Evolutionary conservation across 2,888 invertebrate species (phyloP).

Genomic region (Hyalella azteca): DNA sequence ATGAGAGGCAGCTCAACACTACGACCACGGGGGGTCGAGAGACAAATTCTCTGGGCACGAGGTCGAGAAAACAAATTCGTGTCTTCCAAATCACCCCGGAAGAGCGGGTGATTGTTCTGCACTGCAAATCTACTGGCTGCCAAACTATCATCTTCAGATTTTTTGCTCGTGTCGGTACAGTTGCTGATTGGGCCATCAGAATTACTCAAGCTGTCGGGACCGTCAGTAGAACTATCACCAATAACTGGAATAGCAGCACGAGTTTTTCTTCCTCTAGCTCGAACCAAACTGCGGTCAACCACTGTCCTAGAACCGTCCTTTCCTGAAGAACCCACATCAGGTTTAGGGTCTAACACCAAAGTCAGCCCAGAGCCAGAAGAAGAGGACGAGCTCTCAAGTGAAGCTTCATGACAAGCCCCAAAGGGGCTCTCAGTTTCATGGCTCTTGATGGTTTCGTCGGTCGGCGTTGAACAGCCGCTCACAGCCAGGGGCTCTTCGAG

Average conservation of each 20-base stretch:
- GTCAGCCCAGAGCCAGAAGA: conserved; percentile 63
- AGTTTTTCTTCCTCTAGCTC: neutral
- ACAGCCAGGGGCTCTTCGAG: conserved; percentile 63
- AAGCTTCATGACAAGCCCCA: conserved; percentile 33
- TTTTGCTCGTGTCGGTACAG: neutral
- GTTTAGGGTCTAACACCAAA: conserved; percentile 62
- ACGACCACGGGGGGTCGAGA: neutral
- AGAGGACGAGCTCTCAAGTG: conserved; percentile 58
- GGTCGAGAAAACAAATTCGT: neutral
- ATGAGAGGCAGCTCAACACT: neutral
- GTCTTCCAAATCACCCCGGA: neutral
- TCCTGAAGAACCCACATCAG: neutral
- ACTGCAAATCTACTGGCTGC: conserved; percentile 31
- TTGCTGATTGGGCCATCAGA: conserved; percentile 28
- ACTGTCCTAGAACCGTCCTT: conserved; percentile 37
- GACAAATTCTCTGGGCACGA: neutral
- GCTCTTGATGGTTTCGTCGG: conserved; percentile 82
- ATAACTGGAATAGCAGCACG: neutral
- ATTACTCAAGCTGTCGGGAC: neutral
- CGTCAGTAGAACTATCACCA: neutral
- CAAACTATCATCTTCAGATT: neutral
- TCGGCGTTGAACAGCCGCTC: conserved; percentile 77
- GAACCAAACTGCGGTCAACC: no score
- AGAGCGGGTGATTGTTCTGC: conserved; percentile 12
- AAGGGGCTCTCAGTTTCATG: neutral